phyloP scores from a whole-genome alignment of 1,140 invertebrate species.

The Nilaparvata lugens region DNA sequence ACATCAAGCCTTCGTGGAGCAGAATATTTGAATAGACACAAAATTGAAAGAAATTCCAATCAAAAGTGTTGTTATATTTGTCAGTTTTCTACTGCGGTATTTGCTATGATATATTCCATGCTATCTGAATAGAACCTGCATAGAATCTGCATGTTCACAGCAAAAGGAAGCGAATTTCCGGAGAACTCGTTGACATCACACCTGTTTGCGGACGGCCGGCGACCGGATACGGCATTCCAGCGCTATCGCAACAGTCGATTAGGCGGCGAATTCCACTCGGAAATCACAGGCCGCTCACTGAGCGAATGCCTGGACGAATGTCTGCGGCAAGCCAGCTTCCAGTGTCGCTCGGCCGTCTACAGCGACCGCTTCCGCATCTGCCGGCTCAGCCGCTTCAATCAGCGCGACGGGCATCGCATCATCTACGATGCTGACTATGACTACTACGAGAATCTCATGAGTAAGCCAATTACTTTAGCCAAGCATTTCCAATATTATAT shows the following conservation, averaged over 20 bases:
- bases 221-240: constrained; percentile 81
- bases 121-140: too few relatives aligned
- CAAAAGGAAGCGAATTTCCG: constrained; percentile 58
- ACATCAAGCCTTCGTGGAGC: too few relatives aligned
- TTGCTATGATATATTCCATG: too few relatives aligned
- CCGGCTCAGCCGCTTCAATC: constrained; percentile 73
- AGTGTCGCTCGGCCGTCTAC: constrained; percentile 79
- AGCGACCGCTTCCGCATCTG: constrained; percentile 75
- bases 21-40: too few relatives aligned
- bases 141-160: constrained; percentile 22
- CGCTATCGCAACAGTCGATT: constrained; percentile 74
- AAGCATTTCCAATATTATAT: too few relatives aligned
- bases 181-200: constrained; percentile 73
- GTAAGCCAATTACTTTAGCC: too few relatives aligned
- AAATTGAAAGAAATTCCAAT: background rate
- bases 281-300: constrained; percentile 73
- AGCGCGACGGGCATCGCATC: constrained; percentile 76
- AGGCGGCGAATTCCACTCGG: constrained; percentile 78
- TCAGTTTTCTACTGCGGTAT: too few relatives aligned
- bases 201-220: constrained; percentile 64
- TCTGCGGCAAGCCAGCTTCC: constrained; percentile 74
- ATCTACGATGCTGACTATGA: constrained; percentile 85
- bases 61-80: too few relatives aligned
- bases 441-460: constrained; percentile 60
- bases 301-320: constrained; percentile 86